Conservation (phyloP, 1,140 invertebrate species). For the Magallana angulata region DNA sequence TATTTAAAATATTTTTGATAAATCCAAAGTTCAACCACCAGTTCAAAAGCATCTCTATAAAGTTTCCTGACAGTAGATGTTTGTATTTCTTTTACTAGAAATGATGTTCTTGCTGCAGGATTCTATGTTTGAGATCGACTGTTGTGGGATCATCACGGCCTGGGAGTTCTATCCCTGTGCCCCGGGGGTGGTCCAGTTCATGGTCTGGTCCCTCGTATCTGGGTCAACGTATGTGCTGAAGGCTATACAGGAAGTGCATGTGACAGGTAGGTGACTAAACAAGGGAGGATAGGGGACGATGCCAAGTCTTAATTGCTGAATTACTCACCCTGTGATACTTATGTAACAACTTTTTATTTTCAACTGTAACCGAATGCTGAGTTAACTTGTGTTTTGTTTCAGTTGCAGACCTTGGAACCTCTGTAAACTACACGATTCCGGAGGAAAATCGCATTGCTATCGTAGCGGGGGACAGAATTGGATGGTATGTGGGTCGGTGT, state of each 20-base stretch:
- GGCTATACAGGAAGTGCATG: constrained; percentile 11
- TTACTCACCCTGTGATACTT: background rate
- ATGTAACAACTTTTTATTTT: too few species aligned
- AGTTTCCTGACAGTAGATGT: too few species aligned
- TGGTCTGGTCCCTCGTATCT: constrained; percentile 21
- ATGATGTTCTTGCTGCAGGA: constrained; percentile 27
- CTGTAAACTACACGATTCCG: background rate
- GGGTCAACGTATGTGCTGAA: constrained; percentile 12
- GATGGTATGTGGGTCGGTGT: background rate
- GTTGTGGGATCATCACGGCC: constrained; percentile 26
- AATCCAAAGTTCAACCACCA: too few species aligned
- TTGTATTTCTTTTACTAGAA: background rate
- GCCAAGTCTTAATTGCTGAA: background rate
- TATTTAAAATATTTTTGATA: too few species aligned
- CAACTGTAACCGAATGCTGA: too few species aligned
- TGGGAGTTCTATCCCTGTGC: constrained; percentile 27
- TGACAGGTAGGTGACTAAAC: background rate
- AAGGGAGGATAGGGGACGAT: background rate
- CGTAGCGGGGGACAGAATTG: background rate
- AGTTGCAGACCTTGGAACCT: background rate
- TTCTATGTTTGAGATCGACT: background rate
- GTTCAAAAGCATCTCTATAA: too few species aligned
- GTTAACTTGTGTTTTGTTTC: background rate
- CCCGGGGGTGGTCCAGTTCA: background rate
- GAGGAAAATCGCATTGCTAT: constrained; percentile 20